These are phyloP conservation scores for Porites rus DNA, from an alignment of 92 coral and sea anemone species.

Conservation along the genomic window DNA sequence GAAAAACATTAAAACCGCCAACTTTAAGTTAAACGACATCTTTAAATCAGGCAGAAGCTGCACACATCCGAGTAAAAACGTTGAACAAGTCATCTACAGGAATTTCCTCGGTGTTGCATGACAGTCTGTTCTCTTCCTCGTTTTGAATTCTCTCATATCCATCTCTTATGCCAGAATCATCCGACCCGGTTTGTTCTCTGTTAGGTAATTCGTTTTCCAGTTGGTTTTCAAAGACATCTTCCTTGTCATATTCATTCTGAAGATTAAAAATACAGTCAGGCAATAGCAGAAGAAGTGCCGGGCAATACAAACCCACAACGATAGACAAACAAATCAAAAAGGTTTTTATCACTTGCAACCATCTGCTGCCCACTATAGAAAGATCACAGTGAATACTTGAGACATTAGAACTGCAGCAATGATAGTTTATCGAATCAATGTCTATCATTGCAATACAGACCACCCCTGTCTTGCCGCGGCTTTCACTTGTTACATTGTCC, in stretches of 20 bases:
- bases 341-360: background rate
- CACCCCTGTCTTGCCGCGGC: background rate
- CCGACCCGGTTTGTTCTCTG: background rate
- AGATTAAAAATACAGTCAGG: background rate
- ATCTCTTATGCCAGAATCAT: background rate
- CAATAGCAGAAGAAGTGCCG: background rate
- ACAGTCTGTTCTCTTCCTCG: background rate
- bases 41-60: background rate
- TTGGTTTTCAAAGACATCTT: background rate
- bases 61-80: background rate
- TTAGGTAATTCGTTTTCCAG: background rate
- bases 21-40: background rate
- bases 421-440: background rate
- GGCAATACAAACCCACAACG: background rate
- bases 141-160: background rate
- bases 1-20: background rate
- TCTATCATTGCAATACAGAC: constrained; percentile 8
- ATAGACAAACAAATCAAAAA: background rate
- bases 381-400: background rate
- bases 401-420: background rate
- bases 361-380: too few relatives aligned
- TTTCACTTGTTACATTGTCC: background rate
- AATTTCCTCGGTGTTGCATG: background rate
- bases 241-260: background rate
- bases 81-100: background rate